These are phyloP conservation scores for Nyctibius bracteatus DNA, from an alignment of 2,113 vertebrate species.

Conservation along the genomic window DNA sequence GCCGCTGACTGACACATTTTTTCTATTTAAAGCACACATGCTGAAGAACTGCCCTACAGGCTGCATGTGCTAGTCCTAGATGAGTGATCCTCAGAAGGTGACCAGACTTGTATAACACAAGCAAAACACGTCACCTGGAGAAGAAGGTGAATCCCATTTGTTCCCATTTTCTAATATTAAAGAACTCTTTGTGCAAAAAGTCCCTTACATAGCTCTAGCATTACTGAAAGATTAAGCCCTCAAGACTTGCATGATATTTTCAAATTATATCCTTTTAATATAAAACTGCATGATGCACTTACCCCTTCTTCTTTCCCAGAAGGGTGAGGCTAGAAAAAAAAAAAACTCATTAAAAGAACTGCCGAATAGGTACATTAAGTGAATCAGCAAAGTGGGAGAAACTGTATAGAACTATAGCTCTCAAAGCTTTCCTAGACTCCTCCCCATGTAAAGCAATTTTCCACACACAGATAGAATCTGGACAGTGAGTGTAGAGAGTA, in stretches of 20 bases:
- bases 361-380: not conserved
- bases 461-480: not conserved
- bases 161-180: not conserved
- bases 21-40: not conserved
- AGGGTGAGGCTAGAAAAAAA: not conserved
- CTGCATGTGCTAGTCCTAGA: not conserved
- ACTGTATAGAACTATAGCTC: not conserved
- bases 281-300: fast-evolving
- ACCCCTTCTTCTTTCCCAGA: not conserved
- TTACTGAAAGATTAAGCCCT: not conserved
- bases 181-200: not conserved
- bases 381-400: not conserved
- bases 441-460: not conserved
- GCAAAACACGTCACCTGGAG: not conserved
- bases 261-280: not conserved
- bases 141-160: fast-evolving
- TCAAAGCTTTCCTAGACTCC: not conserved
- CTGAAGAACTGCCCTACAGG: not conserved
- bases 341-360: not conserved
- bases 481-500: not conserved
- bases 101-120: not conserved
- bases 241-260: not conserved
- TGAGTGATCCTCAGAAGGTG: not conserved
- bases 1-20: too few species aligned
- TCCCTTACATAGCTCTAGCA: not conserved